phyloP scores from a whole-genome alignment of 2,888 invertebrate species.

The Barypeithes pellucidus region DNA sequence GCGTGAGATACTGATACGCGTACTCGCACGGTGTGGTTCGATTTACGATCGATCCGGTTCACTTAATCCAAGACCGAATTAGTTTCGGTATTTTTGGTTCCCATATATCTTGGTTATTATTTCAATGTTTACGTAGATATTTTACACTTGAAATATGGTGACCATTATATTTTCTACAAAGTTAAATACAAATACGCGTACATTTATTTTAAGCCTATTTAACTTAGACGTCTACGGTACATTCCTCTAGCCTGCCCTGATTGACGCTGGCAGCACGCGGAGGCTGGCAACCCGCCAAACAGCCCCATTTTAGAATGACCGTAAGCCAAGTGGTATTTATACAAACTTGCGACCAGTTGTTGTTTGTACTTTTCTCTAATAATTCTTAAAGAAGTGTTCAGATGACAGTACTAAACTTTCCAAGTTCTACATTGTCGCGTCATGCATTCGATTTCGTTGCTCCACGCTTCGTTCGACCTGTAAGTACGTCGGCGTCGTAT shows the following conservation, averaged over 20 bases:
- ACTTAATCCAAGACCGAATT: too few species aligned
- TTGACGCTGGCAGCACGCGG: slow-evolving; percentile 52
- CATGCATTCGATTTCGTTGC: too few species aligned
- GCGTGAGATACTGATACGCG: too few species aligned
- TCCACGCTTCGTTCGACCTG: too few species aligned
- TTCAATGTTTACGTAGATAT: too few species aligned
- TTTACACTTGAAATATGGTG: neutral
- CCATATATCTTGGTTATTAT: too few species aligned
- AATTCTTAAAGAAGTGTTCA: neutral
- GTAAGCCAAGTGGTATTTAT: slow-evolving; percentile 49
- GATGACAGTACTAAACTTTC: too few species aligned
- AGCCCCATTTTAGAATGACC: slow-evolving; percentile 53
- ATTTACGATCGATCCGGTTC: too few species aligned
- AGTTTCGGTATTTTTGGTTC: too few species aligned
- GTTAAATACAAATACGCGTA: slow-evolving; percentile 33
- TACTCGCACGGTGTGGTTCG: too few species aligned
- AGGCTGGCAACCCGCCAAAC: slow-evolving; percentile 49
- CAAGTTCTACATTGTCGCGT: too few species aligned
- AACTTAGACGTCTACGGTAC: slow-evolving; percentile 38
- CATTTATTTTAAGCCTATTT: slow-evolving; percentile 41
- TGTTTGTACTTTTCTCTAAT: slow-evolving; percentile 31
- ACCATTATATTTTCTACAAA: slow-evolving; percentile 20
- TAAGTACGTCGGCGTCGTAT: too few species aligned
- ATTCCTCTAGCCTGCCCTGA: slow-evolving; percentile 44
- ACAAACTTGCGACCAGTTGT: slow-evolving; percentile 41